Evolutionary conservation across 2,113 vertebrate species (phyloP).

Genomic region (Neotragus moschatus): DNA sequence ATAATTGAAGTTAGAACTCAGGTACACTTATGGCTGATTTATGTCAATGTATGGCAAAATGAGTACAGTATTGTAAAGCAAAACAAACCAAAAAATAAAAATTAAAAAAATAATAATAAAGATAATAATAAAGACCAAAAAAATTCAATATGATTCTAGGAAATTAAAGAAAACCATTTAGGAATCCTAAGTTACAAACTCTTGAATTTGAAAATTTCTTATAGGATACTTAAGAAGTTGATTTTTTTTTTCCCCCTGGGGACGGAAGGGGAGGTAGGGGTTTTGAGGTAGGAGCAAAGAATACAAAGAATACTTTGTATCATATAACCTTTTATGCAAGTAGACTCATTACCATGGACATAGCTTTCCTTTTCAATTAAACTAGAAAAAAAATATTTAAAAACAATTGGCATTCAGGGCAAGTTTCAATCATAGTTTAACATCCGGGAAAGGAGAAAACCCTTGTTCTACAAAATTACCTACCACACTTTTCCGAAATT

Average conservation of each 20-base stretch:
- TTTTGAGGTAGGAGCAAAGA: neutral
- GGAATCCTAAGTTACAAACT: neutral
- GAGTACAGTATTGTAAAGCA: too few species aligned
- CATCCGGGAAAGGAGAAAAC: neutral
- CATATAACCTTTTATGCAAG: neutral
- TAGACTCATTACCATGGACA: neutral
- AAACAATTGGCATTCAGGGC: neutral
- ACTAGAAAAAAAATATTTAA: neutral
- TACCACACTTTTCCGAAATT: neutral
- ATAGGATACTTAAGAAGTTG: neutral
- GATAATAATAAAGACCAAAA: too few species aligned
- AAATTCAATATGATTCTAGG: conserved; percentile 4
- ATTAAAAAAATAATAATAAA: too few species aligned
- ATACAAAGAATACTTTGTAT: neutral
- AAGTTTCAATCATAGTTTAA: neutral
- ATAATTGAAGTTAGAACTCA: neutral
- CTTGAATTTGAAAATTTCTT: conserved; percentile 6
- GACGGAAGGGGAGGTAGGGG: neutral
- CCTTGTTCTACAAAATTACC: neutral
- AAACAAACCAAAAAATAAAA: too few species aligned
- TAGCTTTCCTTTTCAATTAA: neutral
- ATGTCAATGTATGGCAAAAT: too few species aligned
- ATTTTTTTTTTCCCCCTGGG: neutral
- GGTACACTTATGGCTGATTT: too few species aligned
- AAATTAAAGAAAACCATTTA: neutral